phyloP scores from a whole-genome alignment of 2,113 vertebrate genomes.

The Nerophis ophidion region DNA sequence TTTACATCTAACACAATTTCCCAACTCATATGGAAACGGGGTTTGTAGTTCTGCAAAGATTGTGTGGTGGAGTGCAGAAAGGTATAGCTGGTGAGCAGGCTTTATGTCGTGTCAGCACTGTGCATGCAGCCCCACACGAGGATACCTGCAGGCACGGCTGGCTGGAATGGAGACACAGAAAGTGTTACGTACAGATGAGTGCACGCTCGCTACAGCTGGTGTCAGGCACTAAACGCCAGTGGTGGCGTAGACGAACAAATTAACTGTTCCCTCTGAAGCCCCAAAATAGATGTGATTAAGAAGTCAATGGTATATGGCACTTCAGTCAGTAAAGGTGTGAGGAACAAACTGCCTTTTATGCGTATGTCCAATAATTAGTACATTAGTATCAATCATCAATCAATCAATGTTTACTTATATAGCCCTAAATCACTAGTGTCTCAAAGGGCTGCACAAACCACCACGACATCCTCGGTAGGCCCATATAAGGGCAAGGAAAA shows the following conservation, averaged over 20 bases:
- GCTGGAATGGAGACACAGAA: constrained; percentile 37
- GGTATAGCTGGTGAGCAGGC: constrained; percentile 6
- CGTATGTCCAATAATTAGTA: too few species aligned
- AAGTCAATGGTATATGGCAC: not conserved
- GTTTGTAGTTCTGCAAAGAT: not conserved
- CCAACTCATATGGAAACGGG: too few species aligned
- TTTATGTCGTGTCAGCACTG: constrained; percentile 34
- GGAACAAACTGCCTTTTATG: not conserved
- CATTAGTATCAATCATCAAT: too few species aligned
- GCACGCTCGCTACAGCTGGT: constrained; percentile 13
- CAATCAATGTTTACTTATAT: too few species aligned
- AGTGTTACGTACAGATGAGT: constrained; percentile 19
- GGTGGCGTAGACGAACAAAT: constrained; percentile 25
- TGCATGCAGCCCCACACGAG: constrained; percentile 34
- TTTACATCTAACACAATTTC: too few species aligned
- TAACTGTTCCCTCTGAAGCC: constrained; percentile 21
- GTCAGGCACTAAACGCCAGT: constrained; percentile 22
- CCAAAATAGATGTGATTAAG: constrained; percentile 24
- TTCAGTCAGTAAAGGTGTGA: constrained; percentile 1
- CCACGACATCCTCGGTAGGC: too few species aligned
- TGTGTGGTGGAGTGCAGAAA: not conserved
- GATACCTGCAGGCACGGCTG: constrained; percentile 21
- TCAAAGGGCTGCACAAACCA: too few species aligned
- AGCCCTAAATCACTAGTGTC: too few species aligned
- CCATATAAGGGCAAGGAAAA: too few species aligned